phyloP scores from a whole-genome alignment of 1,140 invertebrate genomes.

The Drosophila pseudoobscura region DNA sequence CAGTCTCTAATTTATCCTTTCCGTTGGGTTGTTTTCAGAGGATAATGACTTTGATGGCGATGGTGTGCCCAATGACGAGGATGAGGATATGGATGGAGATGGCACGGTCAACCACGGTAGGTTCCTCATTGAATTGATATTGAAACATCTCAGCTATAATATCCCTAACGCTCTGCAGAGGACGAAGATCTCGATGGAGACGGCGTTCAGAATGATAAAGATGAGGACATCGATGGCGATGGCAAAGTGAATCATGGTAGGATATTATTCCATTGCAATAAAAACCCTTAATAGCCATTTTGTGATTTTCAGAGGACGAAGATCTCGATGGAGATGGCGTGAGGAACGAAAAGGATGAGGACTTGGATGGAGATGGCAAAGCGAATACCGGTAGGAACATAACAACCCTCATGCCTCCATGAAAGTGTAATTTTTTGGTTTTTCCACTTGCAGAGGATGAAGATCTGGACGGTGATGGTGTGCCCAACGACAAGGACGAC shows the following conservation, averaged over 20 bases:
- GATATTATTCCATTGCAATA: slow-evolving; percentile 79
- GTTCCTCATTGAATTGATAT: slow-evolving; percentile 28
- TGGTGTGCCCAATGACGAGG: slow-evolving; percentile 68
- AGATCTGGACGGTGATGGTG: slow-evolving; percentile 82
- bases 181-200: slow-evolving; percentile 77
- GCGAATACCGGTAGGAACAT: slow-evolving; percentile 51
- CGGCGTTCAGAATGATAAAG: slow-evolving; percentile 77
- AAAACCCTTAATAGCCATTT: neutral
- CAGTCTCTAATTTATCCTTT: neutral
- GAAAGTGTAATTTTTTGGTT: neutral
- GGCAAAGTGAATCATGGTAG: slow-evolving; percentile 70
- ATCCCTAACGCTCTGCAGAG: slow-evolving; percentile 41
- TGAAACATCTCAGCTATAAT: neutral
- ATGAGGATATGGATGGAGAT: slow-evolving; percentile 80
- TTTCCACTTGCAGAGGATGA: slow-evolving; percentile 47
- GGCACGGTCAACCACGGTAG: slow-evolving; percentile 63
- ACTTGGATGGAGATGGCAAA: slow-evolving; percentile 73
- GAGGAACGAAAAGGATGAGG: slow-evolving; percentile 78
- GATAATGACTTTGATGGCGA: slow-evolving; percentile 78
- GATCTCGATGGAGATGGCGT: slow-evolving; percentile 78
- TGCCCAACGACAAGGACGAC: slow-evolving; percentile 71
- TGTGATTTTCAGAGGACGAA: slow-evolving; percentile 59
- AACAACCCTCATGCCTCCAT: too few relatives aligned
- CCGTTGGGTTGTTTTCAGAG: slow-evolving; percentile 28
- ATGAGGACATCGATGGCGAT: slow-evolving; percentile 73